A percentile compares a stretch with the other conserved stretches of the same genome.
Evolutionary conservation across 2,888 invertebrate species (phyloP).

Genomic region (Gymnocheta viridis): DNA sequence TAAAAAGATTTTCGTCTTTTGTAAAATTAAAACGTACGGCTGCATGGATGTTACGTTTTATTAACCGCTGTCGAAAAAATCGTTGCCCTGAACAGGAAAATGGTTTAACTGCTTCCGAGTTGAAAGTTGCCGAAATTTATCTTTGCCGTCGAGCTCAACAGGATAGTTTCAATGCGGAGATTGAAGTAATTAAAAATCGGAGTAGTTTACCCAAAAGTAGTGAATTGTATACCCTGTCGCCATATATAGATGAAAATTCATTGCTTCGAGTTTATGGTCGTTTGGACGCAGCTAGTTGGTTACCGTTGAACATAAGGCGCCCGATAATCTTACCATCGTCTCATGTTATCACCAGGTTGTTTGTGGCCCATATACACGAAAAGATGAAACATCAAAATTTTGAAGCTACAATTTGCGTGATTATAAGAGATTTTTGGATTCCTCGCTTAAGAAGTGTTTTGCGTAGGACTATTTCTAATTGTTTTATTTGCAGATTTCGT

Average conservation of each 20-base stretch:
- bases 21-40: neutral
- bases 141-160: neutral
- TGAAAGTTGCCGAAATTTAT: neutral
- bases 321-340: conserved; percentile 51
- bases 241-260: neutral
- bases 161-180: no score
- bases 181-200: neutral
- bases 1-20: neutral
- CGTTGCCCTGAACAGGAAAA: neutral
- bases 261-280: conserved; percentile 39
- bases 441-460: no score
- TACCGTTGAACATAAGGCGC: conserved; percentile 41
- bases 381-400: no score
- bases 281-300: conserved; percentile 57
- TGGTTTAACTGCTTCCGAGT: neutral
- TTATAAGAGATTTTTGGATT: no score
- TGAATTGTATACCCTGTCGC: neutral
- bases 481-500: no score
- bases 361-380: no score
- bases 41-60: conserved; percentile 7
- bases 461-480: no score
- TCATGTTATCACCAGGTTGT: conserved; percentile 32
- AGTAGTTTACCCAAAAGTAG: neutral
- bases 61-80: neutral
- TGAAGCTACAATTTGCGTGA: no score